phyloP scores from a whole-genome alignment of 2,797 vertebrate species.

The Sciurus carolinensis region DNA sequence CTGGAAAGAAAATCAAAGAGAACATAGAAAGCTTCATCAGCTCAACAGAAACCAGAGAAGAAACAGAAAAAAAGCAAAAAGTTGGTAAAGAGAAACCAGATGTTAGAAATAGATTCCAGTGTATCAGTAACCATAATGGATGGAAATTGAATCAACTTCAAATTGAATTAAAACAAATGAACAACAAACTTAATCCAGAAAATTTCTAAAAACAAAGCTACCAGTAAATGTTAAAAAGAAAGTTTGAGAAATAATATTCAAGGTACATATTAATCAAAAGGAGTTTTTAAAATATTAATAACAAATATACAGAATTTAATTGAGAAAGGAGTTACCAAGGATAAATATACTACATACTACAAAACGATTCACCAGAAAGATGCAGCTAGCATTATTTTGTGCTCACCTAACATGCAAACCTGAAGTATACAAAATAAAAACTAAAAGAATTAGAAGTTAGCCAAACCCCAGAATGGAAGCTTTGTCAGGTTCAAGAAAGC shows the following conservation, averaged over 20 bases:
- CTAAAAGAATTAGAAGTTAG: neutral
- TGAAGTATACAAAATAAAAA: neutral
- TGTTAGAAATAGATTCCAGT: slow-evolving; percentile 45
- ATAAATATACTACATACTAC: neutral
- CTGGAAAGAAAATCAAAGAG: neutral
- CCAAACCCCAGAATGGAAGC: neutral
- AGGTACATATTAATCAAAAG: slow-evolving; percentile 3
- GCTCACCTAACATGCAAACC: neutral
- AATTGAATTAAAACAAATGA: slow-evolving; percentile 59
- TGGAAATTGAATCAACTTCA: slow-evolving; percentile 46
- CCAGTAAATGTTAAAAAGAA: slow-evolving; percentile 42
- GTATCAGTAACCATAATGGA: slow-evolving; percentile 45
- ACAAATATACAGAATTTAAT: slow-evolving; percentile 10
- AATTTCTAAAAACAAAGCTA: slow-evolving; percentile 42
- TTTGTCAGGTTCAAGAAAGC: neutral
- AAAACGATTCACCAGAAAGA: neutral
- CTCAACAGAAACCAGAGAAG: neutral
- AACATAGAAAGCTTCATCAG: neutral
- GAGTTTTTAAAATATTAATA: slow-evolving; percentile 8
- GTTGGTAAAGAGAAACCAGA: slow-evolving; percentile 46
- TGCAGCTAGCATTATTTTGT: neutral
- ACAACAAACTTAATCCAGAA: slow-evolving; percentile 50
- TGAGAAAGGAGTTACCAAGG: neutral
- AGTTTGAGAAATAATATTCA: slow-evolving; percentile 47
- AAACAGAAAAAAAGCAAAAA: slow-evolving; percentile 29